These are phyloP conservation scores for Rhynchophorus ferrugineus DNA, from an alignment of 1,140 invertebrate species.

Conservation along the genomic window DNA sequence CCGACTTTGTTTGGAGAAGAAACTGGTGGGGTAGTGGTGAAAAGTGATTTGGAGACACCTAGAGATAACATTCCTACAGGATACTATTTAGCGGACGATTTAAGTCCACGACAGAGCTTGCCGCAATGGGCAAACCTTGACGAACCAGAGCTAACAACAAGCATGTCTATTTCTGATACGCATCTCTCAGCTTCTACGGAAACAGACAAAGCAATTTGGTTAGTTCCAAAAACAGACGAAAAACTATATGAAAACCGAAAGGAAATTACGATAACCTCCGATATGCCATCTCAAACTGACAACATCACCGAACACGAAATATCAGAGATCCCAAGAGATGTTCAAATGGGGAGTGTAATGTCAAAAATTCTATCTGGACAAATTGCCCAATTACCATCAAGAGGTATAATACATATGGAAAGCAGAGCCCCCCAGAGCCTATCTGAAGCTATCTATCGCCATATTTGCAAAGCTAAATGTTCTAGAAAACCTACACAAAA, in stretches of 20 bases:
- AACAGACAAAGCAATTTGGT: conserved; percentile 7
- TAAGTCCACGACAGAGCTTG: neutral
- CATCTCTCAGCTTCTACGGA: neutral
- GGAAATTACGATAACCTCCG: neutral
- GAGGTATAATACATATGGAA: neutral
- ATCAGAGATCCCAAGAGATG: neutral
- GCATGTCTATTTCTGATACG: conserved; percentile 2
- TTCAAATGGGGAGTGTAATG: conserved; percentile 2
- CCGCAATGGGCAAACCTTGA: conserved; percentile 5
- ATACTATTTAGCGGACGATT: conserved; percentile 14
- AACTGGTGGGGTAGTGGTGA: conserved; percentile 14
- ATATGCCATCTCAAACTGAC: conserved; percentile 1
- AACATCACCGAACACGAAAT: conserved; percentile 3
- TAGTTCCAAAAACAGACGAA: conserved; percentile 4
- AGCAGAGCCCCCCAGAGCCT: conserved; percentile 7
- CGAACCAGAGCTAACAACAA: neutral
- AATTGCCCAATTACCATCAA: conserved; percentile 1
- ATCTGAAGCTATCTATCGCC: conserved; percentile 9
- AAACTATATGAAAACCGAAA: neutral
- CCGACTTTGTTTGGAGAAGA: conserved; percentile 14
- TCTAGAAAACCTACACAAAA: neutral
- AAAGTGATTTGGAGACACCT: conserved; percentile 3
- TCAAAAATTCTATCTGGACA: conserved; percentile 14
- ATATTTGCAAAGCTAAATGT: conserved; percentile 10
- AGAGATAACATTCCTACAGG: conserved; percentile 9